These are phyloP conservation scores for Sialia sialis DNA, from an alignment of 2,113 vertebrate species.

Conservation along the genomic window DNA sequence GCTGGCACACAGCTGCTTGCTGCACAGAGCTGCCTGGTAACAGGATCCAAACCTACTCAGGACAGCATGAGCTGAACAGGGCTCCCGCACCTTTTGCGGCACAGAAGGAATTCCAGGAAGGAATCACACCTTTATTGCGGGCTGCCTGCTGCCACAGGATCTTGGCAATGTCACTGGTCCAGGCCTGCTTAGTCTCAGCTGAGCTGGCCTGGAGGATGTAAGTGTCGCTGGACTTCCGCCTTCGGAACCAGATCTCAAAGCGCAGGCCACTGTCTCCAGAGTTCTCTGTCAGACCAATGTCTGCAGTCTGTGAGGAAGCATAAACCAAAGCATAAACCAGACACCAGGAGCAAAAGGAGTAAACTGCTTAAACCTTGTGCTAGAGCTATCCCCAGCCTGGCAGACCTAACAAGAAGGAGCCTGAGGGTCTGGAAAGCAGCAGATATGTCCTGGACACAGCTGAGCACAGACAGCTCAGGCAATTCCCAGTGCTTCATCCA, in stretches of 20 bases:
- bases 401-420: background rate
- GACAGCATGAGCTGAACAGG: slow-evolving; percentile 31
- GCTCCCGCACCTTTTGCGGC: slow-evolving; percentile 45
- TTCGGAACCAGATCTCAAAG: slow-evolving; percentile 89
- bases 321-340: background rate
- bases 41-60: slow-evolving; percentile 33
- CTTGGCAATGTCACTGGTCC: slow-evolving; percentile 85
- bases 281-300: slow-evolving; percentile 84
- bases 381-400: background rate
- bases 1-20: background rate
- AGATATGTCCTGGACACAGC: background rate
- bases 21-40: background rate
- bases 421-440: background rate
- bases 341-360: background rate
- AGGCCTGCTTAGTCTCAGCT: slow-evolving; percentile 80
- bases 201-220: slow-evolving; percentile 82
- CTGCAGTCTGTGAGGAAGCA: slow-evolving; percentile 74
- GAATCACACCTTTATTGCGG: slow-evolving; percentile 87
- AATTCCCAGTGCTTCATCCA: background rate
- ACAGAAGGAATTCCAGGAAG: slow-evolving; percentile 14
- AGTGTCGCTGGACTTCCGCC: slow-evolving; percentile 82
- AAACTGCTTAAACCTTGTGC: background rate
- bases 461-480: background rate
- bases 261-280: slow-evolving; percentile 77
- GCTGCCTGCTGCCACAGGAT: slow-evolving; percentile 92